Base-by-base conservation (phyloP, 2,888 invertebrate genomes). In the Xylocampa areola region DNA sequence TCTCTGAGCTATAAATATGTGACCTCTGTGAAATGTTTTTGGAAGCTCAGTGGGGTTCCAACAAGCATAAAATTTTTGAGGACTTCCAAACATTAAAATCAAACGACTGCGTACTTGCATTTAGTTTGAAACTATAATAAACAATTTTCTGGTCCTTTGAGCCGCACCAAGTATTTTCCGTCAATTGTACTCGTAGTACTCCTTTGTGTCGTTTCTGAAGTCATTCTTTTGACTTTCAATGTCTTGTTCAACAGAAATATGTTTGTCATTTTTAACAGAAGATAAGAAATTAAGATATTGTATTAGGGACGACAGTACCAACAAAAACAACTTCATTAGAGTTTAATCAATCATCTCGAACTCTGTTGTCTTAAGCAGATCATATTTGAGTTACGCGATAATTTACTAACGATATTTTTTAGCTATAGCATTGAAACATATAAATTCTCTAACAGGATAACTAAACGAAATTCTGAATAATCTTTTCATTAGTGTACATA, bases 401-500 rank as follows among this genome's bases (percentile, higher is more conserved):
- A 16, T 5, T 29, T 37, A 1, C 0, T 45, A 2, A 16, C 13
- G 2, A 21, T 36, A 36, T 17, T 7, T 10, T 23, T 23, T 14
- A 4, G 19, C 7, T 14, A 8, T 37, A 11, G 8, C 2, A 6
- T 4, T 7, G n/a, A 49, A 25, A 8, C 11, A 14, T 13, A 14
- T 19, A 36, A 6, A 29, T 14, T 16, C 5, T 0, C 1, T 23
- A 6, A 11, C 10, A 25, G 2, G 25, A 29, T 35, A 25, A 35
- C 7, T 25, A 14, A 5, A 2, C n/a, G 2, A 41, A 21, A 21
- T 45, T 10, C 21, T 43, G 11, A 47, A 35, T 11, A 63, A 41
- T 58, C 0, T n/a, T 44, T 51, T 36, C 37, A 45, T 50, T 33
- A 45, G 30, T 35, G 11, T 47, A 44, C 16, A 39, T 47, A 44